Evolutionary conservation across 1,140 invertebrate genomes (phyloP).

Genomic region (Aleiodes sp.): DNA sequence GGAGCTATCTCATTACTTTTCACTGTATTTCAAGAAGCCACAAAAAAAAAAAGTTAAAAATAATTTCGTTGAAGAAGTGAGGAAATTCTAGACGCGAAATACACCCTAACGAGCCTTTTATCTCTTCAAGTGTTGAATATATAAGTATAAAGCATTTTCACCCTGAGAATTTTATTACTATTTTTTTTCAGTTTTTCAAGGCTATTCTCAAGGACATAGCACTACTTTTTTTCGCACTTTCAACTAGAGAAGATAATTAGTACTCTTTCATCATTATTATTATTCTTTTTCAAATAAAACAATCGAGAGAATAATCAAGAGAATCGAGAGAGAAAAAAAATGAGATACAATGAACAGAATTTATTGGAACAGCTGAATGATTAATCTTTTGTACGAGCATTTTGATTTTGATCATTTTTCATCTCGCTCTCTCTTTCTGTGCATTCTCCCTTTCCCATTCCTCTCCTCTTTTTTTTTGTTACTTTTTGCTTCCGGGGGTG

Average conservation of each 20-base stretch:
- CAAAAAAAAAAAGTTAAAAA: not conserved
- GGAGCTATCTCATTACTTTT: no score
- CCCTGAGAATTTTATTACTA: not conserved
- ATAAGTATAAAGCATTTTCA: not conserved
- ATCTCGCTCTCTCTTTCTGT: no score
- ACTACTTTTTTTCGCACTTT: no score
- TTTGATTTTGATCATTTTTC: not conserved
- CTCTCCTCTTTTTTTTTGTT: not conserved
- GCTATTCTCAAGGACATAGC: no score
- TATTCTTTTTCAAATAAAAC: no score
- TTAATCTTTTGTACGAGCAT: conserved; percentile 20
- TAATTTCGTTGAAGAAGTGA: not conserved
- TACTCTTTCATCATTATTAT: no score
- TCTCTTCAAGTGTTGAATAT: not conserved
- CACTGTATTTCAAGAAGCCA: no score
- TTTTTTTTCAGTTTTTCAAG: conserved; percentile 6
- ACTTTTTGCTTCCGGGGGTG: not conserved
- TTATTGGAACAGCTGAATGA: no score
- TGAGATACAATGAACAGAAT: conserved; percentile 45
- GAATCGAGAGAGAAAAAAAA: conserved; percentile 33
- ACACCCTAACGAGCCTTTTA: not conserved
- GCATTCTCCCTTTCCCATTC: not conserved
- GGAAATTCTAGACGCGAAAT: not conserved
- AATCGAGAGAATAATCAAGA: no score
- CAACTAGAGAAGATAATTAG: no score